Base-by-base conservation (phyloP, 2,888 invertebrate genomes). In the Spodoptera exigua region DNA sequence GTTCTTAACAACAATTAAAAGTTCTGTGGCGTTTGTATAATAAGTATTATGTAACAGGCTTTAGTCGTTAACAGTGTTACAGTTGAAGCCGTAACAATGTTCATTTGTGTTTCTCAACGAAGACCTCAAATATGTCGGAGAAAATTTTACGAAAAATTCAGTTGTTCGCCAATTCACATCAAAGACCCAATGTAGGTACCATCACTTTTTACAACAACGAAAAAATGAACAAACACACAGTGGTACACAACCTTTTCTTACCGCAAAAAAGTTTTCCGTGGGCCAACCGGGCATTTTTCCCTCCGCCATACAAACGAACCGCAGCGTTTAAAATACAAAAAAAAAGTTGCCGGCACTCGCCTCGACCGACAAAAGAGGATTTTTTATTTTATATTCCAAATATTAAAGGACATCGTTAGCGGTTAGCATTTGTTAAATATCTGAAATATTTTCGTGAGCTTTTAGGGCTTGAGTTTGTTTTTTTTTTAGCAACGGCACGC, bases 341-440 rank as follows among this genome's bases (percentile, higher is more conserved):
- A 88, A 91, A 92, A 91, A 92, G 90, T 91, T 89, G 76, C 77
- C 84, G 78, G 80, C 85, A 80, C 85, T 81, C 86, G 83, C 85
- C 76, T 71, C 81, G 72, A 80, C 87, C 88, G 86, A 91, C 91
- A 90, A 92, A 90, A 88, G 90, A 78, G 88, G 79, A 82, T 85
- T 88, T 89, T 90, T 88, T 89, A 88, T 92, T 90, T 91, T 91
- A 90, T 91, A 91, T 91, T 90, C 86, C 83, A 86, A 89, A 92
- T 92, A 92, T 92, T 90, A 91, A 89, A 86, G 85, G 91, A 91
- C 91, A 87, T 92, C 92, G 92, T 92, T 93, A 92, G 92, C 89
- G 92, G 92, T 92, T 88, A 87, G 78, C 90, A 89, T 92, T 93
- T 86, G 92, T 89, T 90, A 89, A 92, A 92, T 93, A 93, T 93